These are phyloP conservation scores for Poecilobothrus nobilitatus DNA, from an alignment of 2,888 invertebrate species.

Conservation along the genomic window DNA sequence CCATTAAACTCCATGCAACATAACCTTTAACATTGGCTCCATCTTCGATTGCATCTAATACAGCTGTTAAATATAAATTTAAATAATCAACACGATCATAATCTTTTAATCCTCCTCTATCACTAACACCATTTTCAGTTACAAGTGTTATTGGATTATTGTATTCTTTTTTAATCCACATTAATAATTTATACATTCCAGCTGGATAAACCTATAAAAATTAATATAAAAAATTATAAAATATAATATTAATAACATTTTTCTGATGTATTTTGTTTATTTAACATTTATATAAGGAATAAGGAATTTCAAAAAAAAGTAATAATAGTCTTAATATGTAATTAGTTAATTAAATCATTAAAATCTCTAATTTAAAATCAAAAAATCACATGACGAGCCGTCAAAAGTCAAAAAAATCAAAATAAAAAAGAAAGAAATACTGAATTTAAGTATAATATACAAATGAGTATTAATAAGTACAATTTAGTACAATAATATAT, in stretches of 20 bases:
- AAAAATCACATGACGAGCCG: too few species aligned
- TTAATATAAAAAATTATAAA: slow-evolving; percentile 11
- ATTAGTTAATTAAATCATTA: too few species aligned
- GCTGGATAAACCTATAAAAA: slow-evolving; percentile 52
- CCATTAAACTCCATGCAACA: slow-evolving; percentile 69
- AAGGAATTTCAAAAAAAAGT: too few species aligned
- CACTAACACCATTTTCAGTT: slow-evolving; percentile 56
- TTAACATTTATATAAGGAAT: too few species aligned
- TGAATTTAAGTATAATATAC: too few species aligned
- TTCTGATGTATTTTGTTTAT: not conserved
- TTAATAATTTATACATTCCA: slow-evolving; percentile 55
- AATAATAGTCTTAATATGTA: too few species aligned
- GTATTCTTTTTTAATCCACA: slow-evolving; percentile 54
- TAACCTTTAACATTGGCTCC: slow-evolving; percentile 57
- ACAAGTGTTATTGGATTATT: slow-evolving; percentile 50
- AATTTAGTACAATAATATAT: too few species aligned
- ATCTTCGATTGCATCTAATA: slow-evolving; percentile 48
- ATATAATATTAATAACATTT: too few species aligned
- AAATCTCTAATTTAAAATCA: too few species aligned
- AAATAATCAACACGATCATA: slow-evolving; percentile 48
- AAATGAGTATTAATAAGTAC: too few species aligned
- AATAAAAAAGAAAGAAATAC: too few species aligned
- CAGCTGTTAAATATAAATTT: slow-evolving; percentile 38
- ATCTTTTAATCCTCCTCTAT: slow-evolving; percentile 44
- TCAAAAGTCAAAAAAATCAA: too few species aligned